These are phyloP conservation scores for Addax nasomaculatus DNA, from an alignment of 2,113 vertebrate species.

Conservation along the genomic window DNA sequence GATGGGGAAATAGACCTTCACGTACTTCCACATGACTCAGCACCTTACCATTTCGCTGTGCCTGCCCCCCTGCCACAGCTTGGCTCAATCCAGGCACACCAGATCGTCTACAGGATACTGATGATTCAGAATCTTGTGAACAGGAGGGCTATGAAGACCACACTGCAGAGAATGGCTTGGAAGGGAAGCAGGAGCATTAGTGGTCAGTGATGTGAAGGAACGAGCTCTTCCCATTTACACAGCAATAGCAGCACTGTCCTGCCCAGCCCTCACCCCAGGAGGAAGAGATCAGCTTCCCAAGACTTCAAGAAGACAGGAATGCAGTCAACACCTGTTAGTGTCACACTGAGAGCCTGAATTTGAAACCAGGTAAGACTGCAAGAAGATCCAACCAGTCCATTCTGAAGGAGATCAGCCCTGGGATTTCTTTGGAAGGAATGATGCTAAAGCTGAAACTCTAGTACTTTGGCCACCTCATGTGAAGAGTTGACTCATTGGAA, in stretches of 20 bases:
- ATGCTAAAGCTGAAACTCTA: no score
- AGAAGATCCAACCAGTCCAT: no score
- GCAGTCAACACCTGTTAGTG: no score
- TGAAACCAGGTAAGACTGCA: no score
- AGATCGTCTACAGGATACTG: slow-evolving; percentile 84
- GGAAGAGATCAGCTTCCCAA: not conserved
- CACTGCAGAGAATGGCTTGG: slow-evolving; percentile 82
- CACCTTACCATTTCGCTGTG: slow-evolving; percentile 59
- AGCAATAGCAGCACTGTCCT: accelerated
- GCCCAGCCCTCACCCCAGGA: accelerated
- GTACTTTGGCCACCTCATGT: no score
- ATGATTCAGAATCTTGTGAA: slow-evolving; percentile 94
- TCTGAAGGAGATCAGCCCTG: no score
- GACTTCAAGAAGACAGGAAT: no score
- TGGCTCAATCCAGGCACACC: slow-evolving; percentile 90
- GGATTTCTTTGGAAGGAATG: no score
- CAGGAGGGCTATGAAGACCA: slow-evolving; percentile 85
- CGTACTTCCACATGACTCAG: slow-evolving; percentile 82
- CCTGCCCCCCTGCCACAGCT: slow-evolving; percentile 83
- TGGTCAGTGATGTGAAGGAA: not conserved
- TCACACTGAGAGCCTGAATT: no score
- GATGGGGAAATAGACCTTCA: slow-evolving; percentile 92
- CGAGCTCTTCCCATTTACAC: accelerated
- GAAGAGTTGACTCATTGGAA: no score
- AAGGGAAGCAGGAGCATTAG: not conserved